Conservation (phyloP, 2,888 invertebrate species). For the Cabera pusaria region DNA sequence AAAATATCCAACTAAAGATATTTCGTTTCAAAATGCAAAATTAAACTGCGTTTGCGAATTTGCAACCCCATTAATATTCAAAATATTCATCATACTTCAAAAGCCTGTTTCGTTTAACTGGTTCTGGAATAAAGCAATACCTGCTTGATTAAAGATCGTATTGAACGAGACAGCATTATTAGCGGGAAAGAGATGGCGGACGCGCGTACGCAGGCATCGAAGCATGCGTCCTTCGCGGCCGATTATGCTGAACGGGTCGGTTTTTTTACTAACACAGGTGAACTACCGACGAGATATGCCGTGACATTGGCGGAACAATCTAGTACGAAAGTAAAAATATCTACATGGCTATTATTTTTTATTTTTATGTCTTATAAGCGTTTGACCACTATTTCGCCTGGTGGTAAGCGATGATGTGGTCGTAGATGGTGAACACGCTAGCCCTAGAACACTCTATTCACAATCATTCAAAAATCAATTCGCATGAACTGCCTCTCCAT, state of each 20-base stretch:
- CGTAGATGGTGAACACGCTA: no score
- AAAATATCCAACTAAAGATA: neutral
- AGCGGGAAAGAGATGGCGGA: constrained; percentile 40
- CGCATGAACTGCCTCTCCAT: no score
- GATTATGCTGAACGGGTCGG: constrained; percentile 49
- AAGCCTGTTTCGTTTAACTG: constrained; percentile 54
- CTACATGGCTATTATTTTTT: no score
- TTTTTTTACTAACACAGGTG: constrained; percentile 61
- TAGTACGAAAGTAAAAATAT: no score
- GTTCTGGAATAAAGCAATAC: constrained; percentile 63
- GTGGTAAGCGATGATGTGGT: no score
- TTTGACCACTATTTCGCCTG: no score
- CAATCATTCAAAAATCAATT: no score
- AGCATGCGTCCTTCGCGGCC: constrained; percentile 74
- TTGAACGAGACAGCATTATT: constrained; percentile 43
- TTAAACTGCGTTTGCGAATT: constrained; percentile 36
- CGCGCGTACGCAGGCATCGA: constrained; percentile 59
- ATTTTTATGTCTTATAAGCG: no score
- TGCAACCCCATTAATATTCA: constrained; percentile 58
- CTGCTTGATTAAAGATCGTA: constrained; percentile 46
- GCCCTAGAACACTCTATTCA: no score
- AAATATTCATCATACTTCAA: constrained; percentile 53
- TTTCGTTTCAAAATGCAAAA: neutral
- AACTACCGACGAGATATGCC: constrained; percentile 53
- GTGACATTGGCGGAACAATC: constrained; percentile 13